These are phyloP conservation scores for Oreochromis tanganicae DNA, from an alignment of 2,113 vertebrate genomes.

Conservation along the genomic window DNA sequence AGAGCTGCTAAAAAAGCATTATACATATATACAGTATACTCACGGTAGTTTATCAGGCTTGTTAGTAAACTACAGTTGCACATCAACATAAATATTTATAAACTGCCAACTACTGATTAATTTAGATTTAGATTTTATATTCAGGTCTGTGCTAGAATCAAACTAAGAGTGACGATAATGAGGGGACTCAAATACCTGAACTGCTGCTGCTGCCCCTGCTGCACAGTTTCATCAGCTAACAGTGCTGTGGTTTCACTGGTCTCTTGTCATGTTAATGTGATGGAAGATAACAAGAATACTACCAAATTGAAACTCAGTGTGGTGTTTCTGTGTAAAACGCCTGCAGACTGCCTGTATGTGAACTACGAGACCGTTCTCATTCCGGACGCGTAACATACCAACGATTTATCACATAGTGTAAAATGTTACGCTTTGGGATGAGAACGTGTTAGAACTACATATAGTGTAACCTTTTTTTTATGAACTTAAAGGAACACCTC, in stretches of 20 bases:
- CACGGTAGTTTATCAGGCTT: neutral
- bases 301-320: neutral
- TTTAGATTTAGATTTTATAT: neutral
- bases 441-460: neutral
- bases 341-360: neutral
- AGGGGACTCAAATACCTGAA: accelerated
- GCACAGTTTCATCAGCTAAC: neutral
- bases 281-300: neutral
- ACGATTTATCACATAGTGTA: accelerated
- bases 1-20: neutral
- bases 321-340: neutral
- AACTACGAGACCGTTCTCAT: neutral
- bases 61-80: neutral
- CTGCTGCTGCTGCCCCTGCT: neutral
- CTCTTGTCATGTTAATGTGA: neutral
- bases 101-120: neutral
- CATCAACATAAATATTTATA: neutral
- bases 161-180: neutral
- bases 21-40: accelerated
- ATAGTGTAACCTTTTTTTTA: neutral
- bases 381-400: accelerated
- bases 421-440: neutral
- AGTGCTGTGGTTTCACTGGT: accelerated
- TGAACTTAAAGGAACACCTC: neutral
- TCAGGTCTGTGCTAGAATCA: neutral